Evolutionary conservation across 1,140 invertebrate species (phyloP).

Genomic region (silkworm (Bombyx mori)): DNA sequence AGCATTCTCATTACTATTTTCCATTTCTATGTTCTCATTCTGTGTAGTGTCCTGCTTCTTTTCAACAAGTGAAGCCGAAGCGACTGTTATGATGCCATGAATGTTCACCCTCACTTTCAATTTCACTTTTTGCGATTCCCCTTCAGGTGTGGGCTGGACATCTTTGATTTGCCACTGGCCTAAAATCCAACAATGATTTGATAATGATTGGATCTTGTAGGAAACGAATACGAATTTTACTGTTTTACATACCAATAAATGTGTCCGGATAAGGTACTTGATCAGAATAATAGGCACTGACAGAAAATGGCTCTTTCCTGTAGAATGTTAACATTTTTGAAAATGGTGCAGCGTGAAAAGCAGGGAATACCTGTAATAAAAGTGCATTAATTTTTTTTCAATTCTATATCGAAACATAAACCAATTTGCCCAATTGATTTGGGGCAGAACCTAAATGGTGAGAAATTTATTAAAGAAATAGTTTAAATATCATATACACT

Average conservation of each 20-base stretch:
- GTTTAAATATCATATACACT: too few species aligned
- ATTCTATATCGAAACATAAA: too few species aligned
- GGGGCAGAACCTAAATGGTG: too few species aligned
- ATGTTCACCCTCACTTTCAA: conserved; percentile 95
- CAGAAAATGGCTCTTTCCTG: conserved; percentile 86
- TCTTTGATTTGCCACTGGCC: conserved; percentile 88
- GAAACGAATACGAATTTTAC: not conserved
- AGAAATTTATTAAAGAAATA: too few species aligned
- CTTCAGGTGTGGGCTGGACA: conserved; percentile 87
- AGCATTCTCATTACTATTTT: conserved; percentile 59
- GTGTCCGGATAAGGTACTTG: conserved; percentile 81
- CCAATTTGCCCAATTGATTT: too few species aligned
- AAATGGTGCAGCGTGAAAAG: conserved; percentile 91
- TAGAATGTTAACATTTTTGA: conserved; percentile 96
- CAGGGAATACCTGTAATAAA: conserved; percentile 82
- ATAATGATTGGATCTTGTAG: not conserved
- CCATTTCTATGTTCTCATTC: conserved; percentile 72
- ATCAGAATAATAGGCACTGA: conserved; percentile 86
- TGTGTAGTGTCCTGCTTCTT: conserved; percentile 79
- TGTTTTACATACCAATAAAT: conserved; percentile 81
- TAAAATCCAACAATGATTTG: conserved; percentile 41
- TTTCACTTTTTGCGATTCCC: conserved; percentile 93
- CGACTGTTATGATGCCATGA: conserved; percentile 92
- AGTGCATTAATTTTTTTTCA: too few species aligned
- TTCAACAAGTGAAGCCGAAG: conserved; percentile 88